A percentile compares a stretch with the other conserved stretches of the same genome.
Evolutionary conservation across 2,797 vertebrate genomes (phyloP).

Genomic region (Spheniscus humboldti): DNA sequence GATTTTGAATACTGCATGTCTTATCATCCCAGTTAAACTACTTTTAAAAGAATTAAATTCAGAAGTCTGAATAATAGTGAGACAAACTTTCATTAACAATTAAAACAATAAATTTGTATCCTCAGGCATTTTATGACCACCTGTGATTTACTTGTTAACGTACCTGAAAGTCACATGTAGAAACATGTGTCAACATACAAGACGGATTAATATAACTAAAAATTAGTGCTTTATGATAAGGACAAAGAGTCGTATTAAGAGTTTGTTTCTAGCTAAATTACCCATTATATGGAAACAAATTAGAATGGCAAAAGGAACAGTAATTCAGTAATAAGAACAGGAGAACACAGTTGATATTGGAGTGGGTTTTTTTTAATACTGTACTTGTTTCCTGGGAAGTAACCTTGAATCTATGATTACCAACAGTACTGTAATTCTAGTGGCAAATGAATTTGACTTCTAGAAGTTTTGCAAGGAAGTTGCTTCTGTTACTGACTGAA

Average conservation of each 20-base stretch:
- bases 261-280: not conserved
- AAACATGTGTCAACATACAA: not conserved
- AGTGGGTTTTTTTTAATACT: not conserved
- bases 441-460: not conserved
- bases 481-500: not conserved
- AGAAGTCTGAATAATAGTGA: not conserved
- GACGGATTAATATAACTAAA: not conserved
- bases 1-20: not conserved
- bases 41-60: not conserved
- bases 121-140: not conserved
- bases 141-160: not conserved
- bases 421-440: not conserved
- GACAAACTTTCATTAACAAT: not conserved
- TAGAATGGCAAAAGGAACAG: not conserved
- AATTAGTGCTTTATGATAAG: not conserved
- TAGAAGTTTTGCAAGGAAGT: not conserved
- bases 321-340: not conserved
- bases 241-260: not conserved
- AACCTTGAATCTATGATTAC: not conserved
- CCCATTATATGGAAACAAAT: not conserved
- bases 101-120: not conserved
- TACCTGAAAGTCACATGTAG: not conserved
- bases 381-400: not conserved
- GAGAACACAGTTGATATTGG: not conserved
- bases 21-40: not conserved